Percentiles rank a stretch among this genome's conserved stretches.
Evolutionary conservation across 2,797 vertebrate species (phyloP).

Genomic region (Xenopus petersii): DNA sequence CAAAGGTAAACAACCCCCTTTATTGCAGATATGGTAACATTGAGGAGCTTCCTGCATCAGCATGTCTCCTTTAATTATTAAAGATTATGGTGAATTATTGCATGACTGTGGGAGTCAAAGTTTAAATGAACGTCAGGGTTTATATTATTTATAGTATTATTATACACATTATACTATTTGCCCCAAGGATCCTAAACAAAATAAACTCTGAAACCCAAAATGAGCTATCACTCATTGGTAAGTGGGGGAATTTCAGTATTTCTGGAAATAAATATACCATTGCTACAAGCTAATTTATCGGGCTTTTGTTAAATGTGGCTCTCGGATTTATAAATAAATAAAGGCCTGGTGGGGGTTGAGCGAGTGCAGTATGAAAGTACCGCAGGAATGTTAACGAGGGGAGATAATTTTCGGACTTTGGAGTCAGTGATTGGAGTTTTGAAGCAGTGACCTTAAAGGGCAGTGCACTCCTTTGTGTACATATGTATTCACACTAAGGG

Average conservation of each 20-base stretch:
- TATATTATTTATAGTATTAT: no score
- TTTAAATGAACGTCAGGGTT: no score
- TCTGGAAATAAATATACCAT: background rate
- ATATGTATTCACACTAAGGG: background rate
- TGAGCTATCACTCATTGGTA: no score
- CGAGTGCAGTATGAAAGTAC: background rate
- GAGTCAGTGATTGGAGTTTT: background rate
- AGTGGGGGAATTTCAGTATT: no score
- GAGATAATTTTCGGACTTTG: slow-evolving; percentile 35
- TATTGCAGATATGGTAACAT: no score
- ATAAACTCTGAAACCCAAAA: no score
- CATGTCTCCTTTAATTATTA: no score
- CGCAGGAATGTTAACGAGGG: slow-evolving; percentile 10
- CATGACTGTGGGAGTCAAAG: no score
- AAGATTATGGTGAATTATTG: no score
- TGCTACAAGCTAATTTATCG: background rate
- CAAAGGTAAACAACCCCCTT: no score
- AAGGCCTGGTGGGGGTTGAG: background rate
- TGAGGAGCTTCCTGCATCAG: no score
- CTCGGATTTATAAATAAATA: background rate
- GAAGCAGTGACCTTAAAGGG: slow-evolving; percentile 17
- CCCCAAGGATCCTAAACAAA: background rate
- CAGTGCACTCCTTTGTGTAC: slow-evolving; percentile 6
- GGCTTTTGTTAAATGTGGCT: background rate
- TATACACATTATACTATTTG: background rate